Base-by-base conservation (phyloP, 2,113 vertebrate genomes). In the Mormyrus lacerda region DNA sequence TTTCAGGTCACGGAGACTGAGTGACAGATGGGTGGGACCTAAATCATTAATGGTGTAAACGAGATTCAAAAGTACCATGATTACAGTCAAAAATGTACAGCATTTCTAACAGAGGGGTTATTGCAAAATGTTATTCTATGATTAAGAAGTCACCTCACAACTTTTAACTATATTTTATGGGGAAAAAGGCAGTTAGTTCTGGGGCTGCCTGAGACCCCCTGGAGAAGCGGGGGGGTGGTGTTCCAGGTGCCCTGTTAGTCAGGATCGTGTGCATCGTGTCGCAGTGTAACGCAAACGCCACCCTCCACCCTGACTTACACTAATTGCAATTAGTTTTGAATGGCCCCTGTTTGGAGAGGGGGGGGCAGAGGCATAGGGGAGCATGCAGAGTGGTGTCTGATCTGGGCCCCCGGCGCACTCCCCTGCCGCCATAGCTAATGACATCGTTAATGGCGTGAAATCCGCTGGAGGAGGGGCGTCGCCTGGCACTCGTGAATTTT, bases 331-430 rank as follows among this genome's bases (percentile, higher is more conserved):
- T 61, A 27, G 76, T 8, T 58, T 24, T 35, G 42, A 31, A 4
- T 9, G 51, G 44, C 10, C 88, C 69, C 88, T 50, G 17, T 89
- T 85, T 47, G 79, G 88, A 76, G 61, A 53, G 88, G 17, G 24
- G 69, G 88, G 42, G 47, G 27, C 31, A 27, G 13, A 42, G 9
- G 73, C 35, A 15, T 85, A 85, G 83, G 24, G 50, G 44, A 1
- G 10, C 3, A 44, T 10, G 10, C 13, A 24, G 88, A 47, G 82
- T 24, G 39, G 82, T 7, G 51, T 58, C 53, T 24, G 5, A 13
- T 44, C 19, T 19, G 44, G 35, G 17, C 9, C 51, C 76, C 53
- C 0, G 76, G 50, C 42, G 0, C 8, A n/a, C 11, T 58, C 27
- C 51, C n/a, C 88, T 35, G 39, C 88, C 21, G 79, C 8, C 5